These are phyloP conservation scores for Sphaeramia orbicularis DNA, from an alignment of 2,797 vertebrate genomes.

Conservation along the genomic window DNA sequence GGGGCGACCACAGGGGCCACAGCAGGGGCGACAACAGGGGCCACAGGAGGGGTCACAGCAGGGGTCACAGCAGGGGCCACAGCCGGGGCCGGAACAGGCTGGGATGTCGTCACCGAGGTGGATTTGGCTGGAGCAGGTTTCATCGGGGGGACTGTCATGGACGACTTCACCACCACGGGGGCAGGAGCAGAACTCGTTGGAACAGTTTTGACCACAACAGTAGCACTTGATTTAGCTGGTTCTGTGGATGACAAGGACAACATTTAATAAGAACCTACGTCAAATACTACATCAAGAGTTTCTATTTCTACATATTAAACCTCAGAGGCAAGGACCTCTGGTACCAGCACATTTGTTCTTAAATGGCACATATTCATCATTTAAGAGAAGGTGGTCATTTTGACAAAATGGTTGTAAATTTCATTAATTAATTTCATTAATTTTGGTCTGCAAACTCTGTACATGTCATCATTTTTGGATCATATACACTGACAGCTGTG, in stretches of 20 bases:
- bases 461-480: too few species aligned
- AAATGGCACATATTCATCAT: too few species aligned
- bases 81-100: slow-evolving; percentile 43
- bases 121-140: slow-evolving; percentile 77
- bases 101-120: slow-evolving; percentile 40
- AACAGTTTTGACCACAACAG: slow-evolving; percentile 81
- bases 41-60: slow-evolving; percentile 27
- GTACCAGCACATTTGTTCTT: too few species aligned
- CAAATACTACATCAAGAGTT: background rate
- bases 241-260: slow-evolving; percentile 62
- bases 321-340: too few species aligned
- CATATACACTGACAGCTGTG: too few species aligned
- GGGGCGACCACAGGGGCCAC: slow-evolving; percentile 27
- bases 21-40: slow-evolving; percentile 16
- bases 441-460: too few species aligned
- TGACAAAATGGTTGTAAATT: too few species aligned
- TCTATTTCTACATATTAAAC: too few species aligned
- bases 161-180: slow-evolving; percentile 84
- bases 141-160: slow-evolving; percentile 82
- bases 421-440: too few species aligned
- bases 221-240: slow-evolving; percentile 74
- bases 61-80: slow-evolving; percentile 44
- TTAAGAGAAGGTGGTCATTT: too few species aligned
- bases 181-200: slow-evolving; percentile 23
- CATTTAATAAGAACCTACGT: background rate